Conservation (phyloP, 1,140 invertebrate genomes). For the Scaptomyza graminum region DNA sequence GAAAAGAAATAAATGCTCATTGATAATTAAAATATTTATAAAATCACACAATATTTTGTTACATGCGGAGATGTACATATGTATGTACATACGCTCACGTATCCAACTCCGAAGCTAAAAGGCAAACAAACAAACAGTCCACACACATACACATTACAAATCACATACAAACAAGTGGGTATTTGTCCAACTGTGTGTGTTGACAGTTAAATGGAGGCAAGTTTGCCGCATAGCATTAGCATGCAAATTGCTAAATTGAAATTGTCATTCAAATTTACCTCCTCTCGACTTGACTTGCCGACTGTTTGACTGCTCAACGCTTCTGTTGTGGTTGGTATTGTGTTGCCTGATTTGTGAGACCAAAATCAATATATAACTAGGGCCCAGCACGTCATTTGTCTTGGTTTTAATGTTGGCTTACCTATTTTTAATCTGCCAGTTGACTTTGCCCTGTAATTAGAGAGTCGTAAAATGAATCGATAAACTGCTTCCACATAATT, state of each 20-base stretch:
- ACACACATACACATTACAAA: slow-evolving; percentile 7
- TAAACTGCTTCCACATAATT: slow-evolving; percentile 17
- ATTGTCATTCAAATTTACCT: slow-evolving; percentile 77
- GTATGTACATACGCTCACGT: slow-evolving; percentile 7
- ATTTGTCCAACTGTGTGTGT: slow-evolving; percentile 20
- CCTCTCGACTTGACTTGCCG: slow-evolving; percentile 57
- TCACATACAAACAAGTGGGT: slow-evolving; percentile 1
- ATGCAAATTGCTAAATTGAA: slow-evolving; percentile 81
- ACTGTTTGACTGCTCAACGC: not conserved
- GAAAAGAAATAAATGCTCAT: too few species aligned
- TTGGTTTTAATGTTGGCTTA: slow-evolving; percentile 25
- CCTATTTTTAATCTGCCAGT: not conserved
- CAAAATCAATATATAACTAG: slow-evolving; percentile 56
- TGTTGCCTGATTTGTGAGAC: slow-evolving; percentile 1
- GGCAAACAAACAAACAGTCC: slow-evolving; percentile 54
- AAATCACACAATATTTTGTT: not conserved
- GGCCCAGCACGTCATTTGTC: slow-evolving; percentile 60
- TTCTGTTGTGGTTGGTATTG: slow-evolving; percentile 19
- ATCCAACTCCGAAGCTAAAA: slow-evolving; percentile 20
- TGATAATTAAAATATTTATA: not conserved
- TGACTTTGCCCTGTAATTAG: slow-evolving; percentile 55
- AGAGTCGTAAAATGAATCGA: slow-evolving; percentile 59
- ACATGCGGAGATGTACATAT: too few species aligned
- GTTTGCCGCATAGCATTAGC: slow-evolving; percentile 66
- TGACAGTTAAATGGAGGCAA: slow-evolving; percentile 58